Base-by-base conservation (phyloP, 2,113 vertebrate genomes). In the Sterrhoptilus dennistouni region DNA sequence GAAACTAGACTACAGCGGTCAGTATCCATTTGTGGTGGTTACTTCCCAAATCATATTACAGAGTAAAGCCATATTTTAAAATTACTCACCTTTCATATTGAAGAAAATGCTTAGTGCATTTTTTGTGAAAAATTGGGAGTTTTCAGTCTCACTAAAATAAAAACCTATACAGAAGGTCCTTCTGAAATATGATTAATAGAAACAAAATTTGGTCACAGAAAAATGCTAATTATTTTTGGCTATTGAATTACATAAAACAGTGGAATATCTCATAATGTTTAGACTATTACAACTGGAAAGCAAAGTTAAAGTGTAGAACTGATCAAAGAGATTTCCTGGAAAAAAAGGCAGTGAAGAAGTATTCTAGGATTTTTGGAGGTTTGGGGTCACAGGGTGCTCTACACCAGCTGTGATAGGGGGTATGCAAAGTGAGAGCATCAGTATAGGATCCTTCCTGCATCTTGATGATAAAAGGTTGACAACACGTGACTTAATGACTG, bases 31-130 rank as follows among this genome's bases (percentile, higher is more conserved):
- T 93, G 66, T 70, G 63, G 59, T 83, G 59, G 65, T 91, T 85
- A 80, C 27, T 74, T 91, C 63, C 22, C 47, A 83, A 93, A 90
- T 85, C 63, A 56, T 49, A 29, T 85, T 80, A 80, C 11, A 21
- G 77, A 89, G 68, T 75, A 90, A 93, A 96, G 78, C 47, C 78
- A 42, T 89, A 60, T 84, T 93, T 87, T 49, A 57, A 78, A 94
- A 90, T 90, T 8, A 87, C 7, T 94, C 29, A 91, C 63, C 33
- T 69, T 83, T 72, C 75, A 47, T 80, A 79, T 12, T 87, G 74
- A 94, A 77, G 45, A 40, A 90, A 93, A 83, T 17, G 5, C 23
- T 85, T 87, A 28, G n/a, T 60, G 20, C 14, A 25, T 77, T 74
- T 85, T 80, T 64, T 44, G 9, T 25, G 69, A 63, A 74, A 81